phyloP scores from a whole-genome alignment of 2,888 invertebrate species.

The Aelia acuminata region DNA sequence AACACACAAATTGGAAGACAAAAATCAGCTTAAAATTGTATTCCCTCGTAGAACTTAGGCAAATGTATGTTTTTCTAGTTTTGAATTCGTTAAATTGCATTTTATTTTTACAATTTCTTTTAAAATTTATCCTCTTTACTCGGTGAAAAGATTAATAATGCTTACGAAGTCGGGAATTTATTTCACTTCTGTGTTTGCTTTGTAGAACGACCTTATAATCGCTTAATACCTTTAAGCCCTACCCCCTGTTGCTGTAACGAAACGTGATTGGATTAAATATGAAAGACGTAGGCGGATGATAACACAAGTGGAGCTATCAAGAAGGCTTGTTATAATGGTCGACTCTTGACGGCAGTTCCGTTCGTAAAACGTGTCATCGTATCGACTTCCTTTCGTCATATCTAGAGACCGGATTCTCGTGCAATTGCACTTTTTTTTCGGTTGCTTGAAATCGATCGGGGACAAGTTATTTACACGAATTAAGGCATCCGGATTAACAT shows the following conservation, averaged over 20 bases:
- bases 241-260: not conserved
- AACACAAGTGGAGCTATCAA: not conserved
- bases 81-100: too few species aligned
- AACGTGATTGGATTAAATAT: not conserved
- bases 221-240: not conserved
- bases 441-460: too few species aligned
- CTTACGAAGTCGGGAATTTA: not conserved
- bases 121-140: not conserved
- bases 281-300: constrained; percentile 7
- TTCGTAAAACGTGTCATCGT: not conserved
- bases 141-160: not conserved
- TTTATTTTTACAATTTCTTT: too few species aligned
- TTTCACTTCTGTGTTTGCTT: not conserved
- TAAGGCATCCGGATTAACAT: too few species aligned
- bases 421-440: too few species aligned
- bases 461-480: too few species aligned
- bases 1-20: too few species aligned
- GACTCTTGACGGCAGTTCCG: not conserved
- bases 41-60: too few species aligned
- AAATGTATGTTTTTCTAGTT: too few species aligned
- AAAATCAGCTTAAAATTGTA: too few species aligned
- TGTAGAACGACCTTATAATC: not conserved
- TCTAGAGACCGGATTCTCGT: too few species aligned
- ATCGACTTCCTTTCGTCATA: not conserved
- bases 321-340: not conserved